phyloP scores from a whole-genome alignment of 2,888 invertebrate genomes.

The Aradus depressus region DNA sequence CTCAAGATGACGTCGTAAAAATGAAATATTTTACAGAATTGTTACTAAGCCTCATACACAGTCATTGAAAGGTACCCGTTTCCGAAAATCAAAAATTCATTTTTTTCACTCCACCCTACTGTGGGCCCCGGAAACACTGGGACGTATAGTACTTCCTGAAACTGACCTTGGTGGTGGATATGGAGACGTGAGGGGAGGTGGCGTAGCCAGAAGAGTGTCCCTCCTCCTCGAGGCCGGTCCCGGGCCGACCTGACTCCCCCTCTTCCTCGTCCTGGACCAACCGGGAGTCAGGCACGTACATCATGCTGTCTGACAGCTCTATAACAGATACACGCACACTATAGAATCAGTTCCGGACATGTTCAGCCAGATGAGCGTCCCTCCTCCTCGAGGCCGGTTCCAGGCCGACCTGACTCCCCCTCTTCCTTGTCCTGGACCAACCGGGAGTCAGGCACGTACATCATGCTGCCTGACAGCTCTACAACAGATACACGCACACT shows the following conservation, averaged over 20 bases:
- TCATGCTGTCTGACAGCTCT: slow-evolving; percentile 65
- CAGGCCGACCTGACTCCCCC: slow-evolving; percentile 36
- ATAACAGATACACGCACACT: neutral
- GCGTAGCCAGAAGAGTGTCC: slow-evolving; percentile 27
- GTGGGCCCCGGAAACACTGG: neutral
- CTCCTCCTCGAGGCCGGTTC: slow-evolving; percentile 34
- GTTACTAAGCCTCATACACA: too few species aligned
- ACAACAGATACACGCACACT: neutral
- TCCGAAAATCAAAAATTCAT: too few species aligned
- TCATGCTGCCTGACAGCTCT: slow-evolving; percentile 65
- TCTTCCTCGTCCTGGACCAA: slow-evolving; percentile 74
- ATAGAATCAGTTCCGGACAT: too few species aligned
- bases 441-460: slow-evolving; percentile 82
- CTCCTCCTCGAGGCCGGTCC: slow-evolving; percentile 34
- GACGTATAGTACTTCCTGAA: neutral
- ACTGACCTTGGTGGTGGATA: slow-evolving; percentile 75
- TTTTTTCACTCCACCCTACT: too few species aligned
- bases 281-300: slow-evolving; percentile 82
- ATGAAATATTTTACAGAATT: too few species aligned
- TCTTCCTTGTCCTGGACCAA: slow-evolving; percentile 74
- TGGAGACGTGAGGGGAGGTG: slow-evolving; percentile 58
- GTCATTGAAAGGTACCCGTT: too few species aligned
- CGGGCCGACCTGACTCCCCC: slow-evolving; percentile 36
- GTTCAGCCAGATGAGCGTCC: slow-evolving; percentile 27
- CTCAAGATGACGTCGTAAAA: too few species aligned